phyloP scores from a whole-genome alignment of 2,113 vertebrate species.

The Dicerorhinus sumatrensis region DNA sequence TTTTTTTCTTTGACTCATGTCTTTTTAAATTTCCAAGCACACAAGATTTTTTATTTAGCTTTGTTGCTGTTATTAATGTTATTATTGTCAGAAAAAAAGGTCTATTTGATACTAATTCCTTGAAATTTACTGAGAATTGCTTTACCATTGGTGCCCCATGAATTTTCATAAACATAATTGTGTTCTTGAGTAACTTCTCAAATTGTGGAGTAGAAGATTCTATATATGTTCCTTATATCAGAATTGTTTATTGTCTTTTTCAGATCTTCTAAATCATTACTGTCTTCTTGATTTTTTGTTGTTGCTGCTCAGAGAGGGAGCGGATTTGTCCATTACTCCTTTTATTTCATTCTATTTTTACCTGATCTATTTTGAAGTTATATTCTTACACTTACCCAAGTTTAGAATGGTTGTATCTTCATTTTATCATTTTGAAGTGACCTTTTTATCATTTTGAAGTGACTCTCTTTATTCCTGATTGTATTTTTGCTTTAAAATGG shows the following conservation, averaged over 20 bases:
- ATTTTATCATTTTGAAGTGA: not conserved
- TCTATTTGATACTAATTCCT: not conserved
- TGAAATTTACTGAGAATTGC: not conserved
- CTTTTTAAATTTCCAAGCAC: not conserved
- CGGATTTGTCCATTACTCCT: not conserved
- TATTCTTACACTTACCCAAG: not conserved
- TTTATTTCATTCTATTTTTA: not conserved
- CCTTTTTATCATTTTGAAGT: not conserved
- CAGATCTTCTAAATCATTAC: not conserved
- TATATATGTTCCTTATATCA: not conserved
- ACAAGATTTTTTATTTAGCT: not conserved
- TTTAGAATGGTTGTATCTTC: not conserved
- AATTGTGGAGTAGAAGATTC: not conserved
- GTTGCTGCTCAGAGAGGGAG: not conserved
- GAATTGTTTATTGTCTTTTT: not conserved
- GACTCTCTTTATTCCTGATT: not conserved
- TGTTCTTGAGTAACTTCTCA: not conserved
- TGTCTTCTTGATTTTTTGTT: not conserved
- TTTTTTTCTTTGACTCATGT: not conserved
- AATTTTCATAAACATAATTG: not conserved
- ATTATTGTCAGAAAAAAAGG: not conserved
- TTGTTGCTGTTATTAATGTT: not conserved
- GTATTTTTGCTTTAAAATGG: slow-evolving; percentile 22
- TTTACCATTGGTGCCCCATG: not conserved
- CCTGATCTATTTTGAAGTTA: not conserved